Base-by-base conservation (phyloP, 2,113 vertebrate species). In the Corvus cornix region DNA sequence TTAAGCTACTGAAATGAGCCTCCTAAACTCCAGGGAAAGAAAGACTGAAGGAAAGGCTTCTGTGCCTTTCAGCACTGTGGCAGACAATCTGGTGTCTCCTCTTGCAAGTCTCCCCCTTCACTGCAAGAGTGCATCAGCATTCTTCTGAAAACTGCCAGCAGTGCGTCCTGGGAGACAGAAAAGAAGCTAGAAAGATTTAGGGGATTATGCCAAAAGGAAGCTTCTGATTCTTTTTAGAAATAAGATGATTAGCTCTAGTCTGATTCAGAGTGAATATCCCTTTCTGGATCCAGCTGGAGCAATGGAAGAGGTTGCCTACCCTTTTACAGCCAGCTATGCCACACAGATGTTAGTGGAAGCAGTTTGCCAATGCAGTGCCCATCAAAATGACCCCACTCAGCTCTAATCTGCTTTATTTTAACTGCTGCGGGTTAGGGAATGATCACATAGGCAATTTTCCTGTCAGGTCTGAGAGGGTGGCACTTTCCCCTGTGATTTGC, bases 181-280 rank as follows among this genome's bases (percentile, higher is more conserved):
- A 70, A 91, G 37, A 44, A 84, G 60, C 48, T 86, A 48, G 72
- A 86, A 74, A 85, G 48, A 70, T 70, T 84, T 84, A 90, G 80
- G n/a, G 59, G 79, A 91, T 96, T 88, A 80, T 84, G 48, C 59
- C 63, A 76, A 80, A 96, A 91, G 59, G 49, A 91, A 78, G 66
- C 39, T 88, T 86, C 73, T 84, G 63, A 59, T 83, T 93, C 60
- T 74, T 87, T 76, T 89, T 64, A 77, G 72, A 41, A 95, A 91
- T 90, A 74, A 94, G 67, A 87, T 89, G 63, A 84, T 96, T 90
- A 93, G 35, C 82, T 16, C 27, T 83, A 63, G 35, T 48, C 35
- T 84, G 55, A 92, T 84, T 92, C 39, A 52, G 43, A 74, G 80
- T 43, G 43, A 35, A 11, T 24, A 63, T 86, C 86, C 72, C 33